Conservation (phyloP, 2,888 invertebrate genomes). For the Lottia scabra region DNA sequence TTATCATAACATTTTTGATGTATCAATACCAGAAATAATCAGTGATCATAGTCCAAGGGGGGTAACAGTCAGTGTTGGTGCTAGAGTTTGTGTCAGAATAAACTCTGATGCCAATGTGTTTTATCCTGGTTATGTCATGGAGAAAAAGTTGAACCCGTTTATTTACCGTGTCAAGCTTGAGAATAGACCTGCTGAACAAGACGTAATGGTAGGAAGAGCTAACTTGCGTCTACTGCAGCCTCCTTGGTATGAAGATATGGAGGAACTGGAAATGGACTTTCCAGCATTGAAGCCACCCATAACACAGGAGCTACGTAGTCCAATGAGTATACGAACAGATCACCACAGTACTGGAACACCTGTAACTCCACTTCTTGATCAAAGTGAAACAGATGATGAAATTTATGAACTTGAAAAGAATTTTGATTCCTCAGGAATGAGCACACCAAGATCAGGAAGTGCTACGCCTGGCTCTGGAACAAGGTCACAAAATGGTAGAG, state of each 20-base stretch:
- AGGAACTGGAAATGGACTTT: conserved; percentile 44
- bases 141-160: conserved; percentile 77
- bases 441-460: conserved; percentile 79
- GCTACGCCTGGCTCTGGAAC: conserved; percentile 77
- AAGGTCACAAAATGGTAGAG: conserved; percentile 40
- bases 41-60: conserved; percentile 90
- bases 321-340: background rate
- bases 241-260: conserved; percentile 97
- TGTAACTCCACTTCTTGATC: conserved; percentile 36
- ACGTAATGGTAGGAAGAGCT: conserved; percentile 84
- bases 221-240: conserved; percentile 90
- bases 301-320: background rate
- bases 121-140: conserved; percentile 85
- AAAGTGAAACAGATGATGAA: conserved; percentile 59
- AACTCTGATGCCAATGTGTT: conserved; percentile 78
- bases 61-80: conserved; percentile 81
- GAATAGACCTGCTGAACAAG: conserved; percentile 58
- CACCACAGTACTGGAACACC: conserved; percentile 24
- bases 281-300: conserved; percentile 17
- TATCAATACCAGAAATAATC: conserved; percentile 87
- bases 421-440: conserved; percentile 61
- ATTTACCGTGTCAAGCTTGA: conserved; percentile 78
- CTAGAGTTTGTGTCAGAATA: conserved; percentile 79
- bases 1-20: conserved; percentile 79
- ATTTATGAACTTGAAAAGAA: conserved; percentile 55